Evolutionary conservation across 2,797 vertebrate genomes (phyloP).

Genomic region (Echiichthys vipera): DNA sequence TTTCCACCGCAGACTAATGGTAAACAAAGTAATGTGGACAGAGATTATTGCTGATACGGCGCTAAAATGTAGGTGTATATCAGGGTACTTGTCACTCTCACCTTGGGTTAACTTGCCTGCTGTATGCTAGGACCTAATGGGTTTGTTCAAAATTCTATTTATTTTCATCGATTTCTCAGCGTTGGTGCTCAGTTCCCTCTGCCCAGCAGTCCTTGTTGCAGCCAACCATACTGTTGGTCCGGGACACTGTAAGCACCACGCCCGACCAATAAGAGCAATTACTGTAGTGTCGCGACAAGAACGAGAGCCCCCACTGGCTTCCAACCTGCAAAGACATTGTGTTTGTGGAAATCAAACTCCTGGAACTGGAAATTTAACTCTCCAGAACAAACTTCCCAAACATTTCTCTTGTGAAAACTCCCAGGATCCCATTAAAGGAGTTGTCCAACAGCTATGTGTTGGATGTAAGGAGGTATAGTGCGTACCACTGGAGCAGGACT

Average conservation of each 20-base stretch:
- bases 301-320: background rate
- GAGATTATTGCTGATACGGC: no score
- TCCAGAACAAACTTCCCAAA: background rate
- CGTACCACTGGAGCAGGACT: background rate
- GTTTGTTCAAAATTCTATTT: background rate
- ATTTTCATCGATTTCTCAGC: background rate
- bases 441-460: background rate
- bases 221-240: background rate
- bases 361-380: constrained; percentile 1
- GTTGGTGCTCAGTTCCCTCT: background rate
- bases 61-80: background rate
- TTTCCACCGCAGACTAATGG: no score
- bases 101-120: background rate
- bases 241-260: background rate
- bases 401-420: background rate
- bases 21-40: no score
- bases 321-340: background rate
- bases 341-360: background rate
- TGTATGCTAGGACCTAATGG: background rate
- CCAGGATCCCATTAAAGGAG: background rate
- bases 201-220: background rate
- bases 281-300: background rate
- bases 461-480: background rate
- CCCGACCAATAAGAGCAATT: background rate
- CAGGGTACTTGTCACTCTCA: background rate